Percentiles rank a stretch among this genome's conserved stretches.
Evolutionary conservation across 1,140 invertebrate genomes (phyloP).

Genomic region (Rhyacophila brunnea): DNA sequence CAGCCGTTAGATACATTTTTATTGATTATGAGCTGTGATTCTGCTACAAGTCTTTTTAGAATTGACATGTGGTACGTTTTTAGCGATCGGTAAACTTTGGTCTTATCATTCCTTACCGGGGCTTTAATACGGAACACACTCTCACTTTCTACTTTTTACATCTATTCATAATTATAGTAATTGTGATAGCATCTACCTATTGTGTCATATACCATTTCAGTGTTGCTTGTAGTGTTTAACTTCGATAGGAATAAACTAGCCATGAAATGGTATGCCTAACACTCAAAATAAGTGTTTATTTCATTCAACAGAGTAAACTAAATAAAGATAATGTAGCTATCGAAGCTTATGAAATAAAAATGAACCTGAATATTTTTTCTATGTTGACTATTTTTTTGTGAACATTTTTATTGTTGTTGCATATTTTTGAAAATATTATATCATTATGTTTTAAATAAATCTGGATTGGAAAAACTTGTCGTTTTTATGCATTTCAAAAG

Average conservation of each 20-base stretch:
- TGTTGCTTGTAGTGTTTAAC: too few relatives aligned
- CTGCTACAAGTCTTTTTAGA: not conserved
- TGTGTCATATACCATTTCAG: not conserved
- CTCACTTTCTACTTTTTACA: too few relatives aligned
- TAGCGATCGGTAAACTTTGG: slow-evolving; percentile 27
- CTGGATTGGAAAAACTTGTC: slow-evolving; percentile 3
- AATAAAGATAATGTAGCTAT: not conserved
- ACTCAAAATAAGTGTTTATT: not conserved
- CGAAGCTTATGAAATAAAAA: not conserved
- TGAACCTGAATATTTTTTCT: too few relatives aligned
- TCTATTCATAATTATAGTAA: not conserved
- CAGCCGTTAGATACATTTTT: not conserved
- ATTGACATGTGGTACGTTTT: too few relatives aligned
- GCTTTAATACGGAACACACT: not conserved
- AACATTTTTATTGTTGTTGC: slow-evolving; percentile 9
- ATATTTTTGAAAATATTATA: slow-evolving; percentile 14
- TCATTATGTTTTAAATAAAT: slow-evolving; percentile 13
- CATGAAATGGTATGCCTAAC: too few relatives aligned
- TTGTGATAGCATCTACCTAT: not conserved
- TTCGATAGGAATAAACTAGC: too few relatives aligned
- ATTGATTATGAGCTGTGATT: slow-evolving; percentile 7
- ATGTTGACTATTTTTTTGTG: not conserved
- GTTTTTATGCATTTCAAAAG: too few relatives aligned
- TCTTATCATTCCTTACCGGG: slow-evolving; percentile 32
- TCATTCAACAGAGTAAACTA: not conserved